Evolutionary conservation across 2,888 invertebrate species (phyloP), one percentile per base, ranked within the genome.

Genomic region (Eristalinus aeneus): DNA sequence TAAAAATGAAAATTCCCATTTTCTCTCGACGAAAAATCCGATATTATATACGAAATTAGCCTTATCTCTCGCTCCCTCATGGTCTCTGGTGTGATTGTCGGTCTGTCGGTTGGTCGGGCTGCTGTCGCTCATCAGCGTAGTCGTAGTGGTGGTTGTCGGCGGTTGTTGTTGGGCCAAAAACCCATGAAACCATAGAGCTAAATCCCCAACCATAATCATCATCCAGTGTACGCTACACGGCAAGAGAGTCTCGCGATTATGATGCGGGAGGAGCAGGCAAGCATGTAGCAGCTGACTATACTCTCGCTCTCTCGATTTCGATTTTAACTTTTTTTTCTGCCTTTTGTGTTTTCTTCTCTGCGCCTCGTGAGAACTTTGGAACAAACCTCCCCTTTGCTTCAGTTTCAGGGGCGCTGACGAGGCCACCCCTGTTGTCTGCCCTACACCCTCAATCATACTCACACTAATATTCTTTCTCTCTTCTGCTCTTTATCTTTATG

Each of bases 1-100:
- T 86, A 86, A 86, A 83, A 86, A 82, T 86, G 86, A 86, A 86
- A 86, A 86, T 86, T 82, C 74, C 82, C 78, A 86, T 81, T 71
- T 86, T 82, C 86, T 78, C 63, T 86, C 71, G 73, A 27, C 63
- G 81, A 86, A 86, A 86, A 86, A 86, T 82, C 74, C 82, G 78
- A 82, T 86, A 82, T 67, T 81, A 82, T 86, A 82, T 82, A 86
- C 74, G 56, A 71, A 82, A 86, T 82, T 86, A 77, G 86, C 86
- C 86, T 86, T 77, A 86, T 86, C 82, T 86, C 86, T 86, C 82
- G 81, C 67, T 80, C 74, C 54, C 74, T 80, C 80, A 63, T 36
- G 60, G 76, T 56, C 75, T 65, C 36, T 31, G 61, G 23, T 23
- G 56, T 56, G 56, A 11, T 53, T 20, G 53, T 53, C 10, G 34